Evolutionary conservation across 1,140 invertebrate genomes (phyloP).

Genomic region (Drosophila triauraria): DNA sequence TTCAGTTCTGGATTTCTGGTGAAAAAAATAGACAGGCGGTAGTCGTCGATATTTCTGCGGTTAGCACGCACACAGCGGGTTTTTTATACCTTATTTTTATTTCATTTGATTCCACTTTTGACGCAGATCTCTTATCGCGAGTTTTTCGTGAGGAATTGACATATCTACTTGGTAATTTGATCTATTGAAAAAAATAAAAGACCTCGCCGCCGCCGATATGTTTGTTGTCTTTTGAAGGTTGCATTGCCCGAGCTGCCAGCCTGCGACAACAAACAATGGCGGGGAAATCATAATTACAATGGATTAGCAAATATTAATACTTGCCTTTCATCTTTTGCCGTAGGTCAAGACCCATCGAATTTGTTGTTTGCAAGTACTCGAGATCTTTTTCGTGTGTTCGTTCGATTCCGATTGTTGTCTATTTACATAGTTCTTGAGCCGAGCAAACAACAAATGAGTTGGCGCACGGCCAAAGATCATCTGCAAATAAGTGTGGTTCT

Average conservation of each 20-base stretch:
- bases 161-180: slow-evolving; percentile 78
- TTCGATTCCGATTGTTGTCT: slow-evolving; percentile 19
- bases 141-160: slow-evolving; percentile 72
- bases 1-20: slow-evolving; percentile 48
- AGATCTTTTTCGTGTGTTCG: slow-evolving; percentile 27
- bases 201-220: slow-evolving; percentile 37
- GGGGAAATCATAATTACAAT: slow-evolving; percentile 79
- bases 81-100: slow-evolving; percentile 18
- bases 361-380: slow-evolving; percentile 45
- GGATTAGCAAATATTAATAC: slow-evolving; percentile 81
- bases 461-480: slow-evolving; percentile 68
- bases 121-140: slow-evolving; percentile 74
- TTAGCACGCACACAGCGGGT: slow-evolving; percentile 40
- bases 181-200: slow-evolving; percentile 55
- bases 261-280: slow-evolving; percentile 74
- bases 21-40: slow-evolving; percentile 67
- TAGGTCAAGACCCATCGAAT: slow-evolving; percentile 30
- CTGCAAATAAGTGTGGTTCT: slow-evolving; percentile 43
- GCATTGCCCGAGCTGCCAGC: slow-evolving; percentile 19
- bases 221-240: slow-evolving; percentile 58
- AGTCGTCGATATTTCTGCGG: slow-evolving; percentile 60
- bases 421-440: slow-evolving; percentile 58
- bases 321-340: slow-evolving; percentile 68
- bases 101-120: slow-evolving; percentile 28
- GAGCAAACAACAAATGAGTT: slow-evolving; percentile 72